A percentile compares a stretch with the other conserved stretches of the same genome.
These are phyloP conservation scores for Selenia dentaria DNA, from an alignment of 2,888 invertebrate species.

Conservation along the genomic window DNA sequence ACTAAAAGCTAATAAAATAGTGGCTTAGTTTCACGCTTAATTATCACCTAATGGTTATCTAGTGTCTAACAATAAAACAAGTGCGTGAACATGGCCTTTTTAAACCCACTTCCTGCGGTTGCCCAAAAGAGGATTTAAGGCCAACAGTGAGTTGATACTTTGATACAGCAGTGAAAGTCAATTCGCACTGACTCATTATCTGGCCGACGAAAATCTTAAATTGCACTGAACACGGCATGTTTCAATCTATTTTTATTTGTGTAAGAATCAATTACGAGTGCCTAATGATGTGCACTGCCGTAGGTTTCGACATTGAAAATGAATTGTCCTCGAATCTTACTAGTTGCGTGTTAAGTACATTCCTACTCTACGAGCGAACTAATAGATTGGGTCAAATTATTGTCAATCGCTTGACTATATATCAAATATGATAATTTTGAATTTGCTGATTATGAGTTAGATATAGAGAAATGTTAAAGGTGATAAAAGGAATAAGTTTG, in stretches of 20 bases:
- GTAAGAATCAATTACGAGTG: constrained; percentile 73
- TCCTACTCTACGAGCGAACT: no score
- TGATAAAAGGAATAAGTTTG: no score
- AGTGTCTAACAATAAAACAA: constrained; percentile 48
- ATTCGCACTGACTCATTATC: constrained; percentile 72
- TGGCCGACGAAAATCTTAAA: constrained; percentile 76
- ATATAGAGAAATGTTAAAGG: no score
- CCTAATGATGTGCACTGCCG: constrained; percentile 57
- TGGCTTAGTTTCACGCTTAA: constrained; percentile 39
- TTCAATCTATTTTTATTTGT: constrained; percentile 71
- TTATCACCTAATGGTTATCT: constrained; percentile 40
- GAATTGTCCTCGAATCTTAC: constrained; percentile 42
- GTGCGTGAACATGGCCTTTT: constrained; percentile 46
- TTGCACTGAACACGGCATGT: constrained; percentile 67
- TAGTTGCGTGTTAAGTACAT: no score
- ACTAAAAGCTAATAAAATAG: constrained; percentile 34
- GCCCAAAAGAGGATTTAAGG: constrained; percentile 74
- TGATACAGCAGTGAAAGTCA: constrained; percentile 73
- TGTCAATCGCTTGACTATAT: no score
- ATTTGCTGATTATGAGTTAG: no score
- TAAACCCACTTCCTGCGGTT: constrained; percentile 71
- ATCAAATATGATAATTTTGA: no score
- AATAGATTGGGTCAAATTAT: no score
- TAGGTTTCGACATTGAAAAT: constrained; percentile 55
- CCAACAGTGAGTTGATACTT: constrained; percentile 54